These are phyloP conservation scores for Etheostoma nigrum DNA, from an alignment of 2,797 vertebrate species.

Conservation along the genomic window DNA sequence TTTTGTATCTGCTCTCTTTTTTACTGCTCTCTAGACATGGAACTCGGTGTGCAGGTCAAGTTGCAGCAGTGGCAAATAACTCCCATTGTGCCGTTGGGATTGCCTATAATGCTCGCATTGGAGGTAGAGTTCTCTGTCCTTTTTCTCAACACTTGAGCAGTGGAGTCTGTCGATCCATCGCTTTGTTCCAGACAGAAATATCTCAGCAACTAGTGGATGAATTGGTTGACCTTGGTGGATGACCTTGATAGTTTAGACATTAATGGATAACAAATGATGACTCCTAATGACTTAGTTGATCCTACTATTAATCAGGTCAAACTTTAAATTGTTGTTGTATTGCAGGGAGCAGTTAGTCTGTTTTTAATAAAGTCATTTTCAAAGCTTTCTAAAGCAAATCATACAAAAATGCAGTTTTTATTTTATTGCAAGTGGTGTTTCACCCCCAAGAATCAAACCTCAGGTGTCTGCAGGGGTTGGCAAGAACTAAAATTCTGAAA, in stretches of 20 bases:
- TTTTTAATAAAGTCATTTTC: background rate
- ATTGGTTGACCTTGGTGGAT: too few relatives aligned
- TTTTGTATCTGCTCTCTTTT: slow-evolving; percentile 29
- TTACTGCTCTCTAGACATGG: slow-evolving; percentile 84
- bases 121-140: slow-evolving; percentile 79
- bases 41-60: slow-evolving; percentile 92
- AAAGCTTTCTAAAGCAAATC: background rate
- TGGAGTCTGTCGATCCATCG: background rate
- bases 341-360: background rate
- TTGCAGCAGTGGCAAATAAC: slow-evolving; percentile 90
- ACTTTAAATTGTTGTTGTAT: background rate
- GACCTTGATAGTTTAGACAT: background rate
- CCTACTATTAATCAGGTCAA: background rate
- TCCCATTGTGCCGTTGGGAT: slow-evolving; percentile 87
- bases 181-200: background rate
- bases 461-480: background rate
- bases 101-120: slow-evolving; percentile 88
- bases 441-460: background rate
- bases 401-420: background rate
- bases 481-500: too few relatives aligned
- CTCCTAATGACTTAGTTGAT: background rate
- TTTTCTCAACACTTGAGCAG: background rate
- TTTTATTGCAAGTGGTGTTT: background rate
- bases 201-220: background rate
- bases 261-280: background rate